A percentile compares a stretch with the other conserved stretches of the same genome.
Evolutionary conservation across 2,888 invertebrate species (phyloP).

Genomic region (Metellina segmentata): DNA sequence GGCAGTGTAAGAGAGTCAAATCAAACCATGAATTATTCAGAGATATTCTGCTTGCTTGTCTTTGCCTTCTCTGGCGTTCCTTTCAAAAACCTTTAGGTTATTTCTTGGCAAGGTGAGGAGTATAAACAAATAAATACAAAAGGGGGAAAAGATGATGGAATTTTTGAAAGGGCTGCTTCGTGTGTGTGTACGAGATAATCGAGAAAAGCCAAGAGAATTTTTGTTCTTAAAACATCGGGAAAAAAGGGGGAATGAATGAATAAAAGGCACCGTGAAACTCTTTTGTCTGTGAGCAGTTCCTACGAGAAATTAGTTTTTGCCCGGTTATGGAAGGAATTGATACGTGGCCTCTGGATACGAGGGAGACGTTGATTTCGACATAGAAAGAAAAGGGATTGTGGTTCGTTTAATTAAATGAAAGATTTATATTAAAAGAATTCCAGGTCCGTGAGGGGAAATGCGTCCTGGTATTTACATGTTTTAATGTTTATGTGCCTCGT

Average conservation of each 20-base stretch:
- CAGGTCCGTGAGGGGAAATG: neutral
- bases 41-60: constrained; percentile 25
- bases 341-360: neutral
- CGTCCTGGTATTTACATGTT: neutral
- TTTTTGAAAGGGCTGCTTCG: constrained; percentile 50
- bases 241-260: neutral
- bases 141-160: constrained; percentile 48
- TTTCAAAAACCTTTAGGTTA: constrained; percentile 25
- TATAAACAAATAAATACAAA: constrained; percentile 32
- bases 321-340: neutral
- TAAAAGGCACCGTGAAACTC: neutral
- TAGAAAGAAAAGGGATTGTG: neutral
- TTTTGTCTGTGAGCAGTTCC: neutral
- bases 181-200: constrained; percentile 37
- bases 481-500: no score
- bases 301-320: neutral
- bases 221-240: constrained; percentile 1
- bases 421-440: neutral
- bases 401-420: neutral
- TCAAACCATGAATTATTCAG: constrained; percentile 73
- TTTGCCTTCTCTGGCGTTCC: neutral
- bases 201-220: constrained; percentile 31
- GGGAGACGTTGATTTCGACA: neutral
- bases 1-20: constrained; percentile 39
- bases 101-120: constrained; percentile 5